Percentiles rank a stretch among this genome's conserved stretches.
These are phyloP conservation scores for Hirudo medicinalis DNA, from an alignment of 1,140 invertebrate genomes.

Conservation along the genomic window DNA sequence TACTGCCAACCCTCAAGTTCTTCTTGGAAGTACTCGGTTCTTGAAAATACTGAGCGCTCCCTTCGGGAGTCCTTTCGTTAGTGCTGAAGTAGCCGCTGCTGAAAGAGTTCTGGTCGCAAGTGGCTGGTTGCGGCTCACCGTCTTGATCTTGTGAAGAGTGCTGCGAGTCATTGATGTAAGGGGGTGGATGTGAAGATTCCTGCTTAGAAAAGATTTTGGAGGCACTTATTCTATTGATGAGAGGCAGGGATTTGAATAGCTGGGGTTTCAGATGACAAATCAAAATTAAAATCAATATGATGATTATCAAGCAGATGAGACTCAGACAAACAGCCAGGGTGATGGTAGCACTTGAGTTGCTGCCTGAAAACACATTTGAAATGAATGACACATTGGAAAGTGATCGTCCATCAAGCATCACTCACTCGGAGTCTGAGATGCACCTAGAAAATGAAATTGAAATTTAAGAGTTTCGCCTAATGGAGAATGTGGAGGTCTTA, in stretches of 20 bases:
- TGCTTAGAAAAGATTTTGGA: background rate
- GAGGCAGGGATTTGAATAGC: no score
- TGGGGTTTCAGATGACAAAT: background rate
- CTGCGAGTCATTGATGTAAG: background rate
- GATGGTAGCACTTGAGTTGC: background rate
- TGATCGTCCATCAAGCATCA: background rate
- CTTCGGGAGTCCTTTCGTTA: background rate
- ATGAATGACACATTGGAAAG: background rate
- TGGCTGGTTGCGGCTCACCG: background rate
- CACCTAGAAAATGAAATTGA: background rate
- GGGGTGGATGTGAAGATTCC: background rate
- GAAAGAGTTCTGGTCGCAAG: background rate
- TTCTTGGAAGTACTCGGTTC: background rate
- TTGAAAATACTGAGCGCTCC: no score
- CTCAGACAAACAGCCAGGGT: background rate
- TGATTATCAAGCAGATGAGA: slow-evolving; percentile 4
- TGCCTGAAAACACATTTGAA: background rate
- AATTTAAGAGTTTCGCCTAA: background rate
- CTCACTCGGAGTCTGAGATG: background rate
- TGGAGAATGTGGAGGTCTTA: background rate
- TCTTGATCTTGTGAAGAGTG: background rate
- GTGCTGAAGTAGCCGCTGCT: background rate
- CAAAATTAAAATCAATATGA: background rate
- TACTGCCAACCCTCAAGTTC: background rate
- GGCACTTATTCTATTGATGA: no score